phyloP scores from a whole-genome alignment of 1,140 invertebrate species.

The Drosophila cardini region DNA sequence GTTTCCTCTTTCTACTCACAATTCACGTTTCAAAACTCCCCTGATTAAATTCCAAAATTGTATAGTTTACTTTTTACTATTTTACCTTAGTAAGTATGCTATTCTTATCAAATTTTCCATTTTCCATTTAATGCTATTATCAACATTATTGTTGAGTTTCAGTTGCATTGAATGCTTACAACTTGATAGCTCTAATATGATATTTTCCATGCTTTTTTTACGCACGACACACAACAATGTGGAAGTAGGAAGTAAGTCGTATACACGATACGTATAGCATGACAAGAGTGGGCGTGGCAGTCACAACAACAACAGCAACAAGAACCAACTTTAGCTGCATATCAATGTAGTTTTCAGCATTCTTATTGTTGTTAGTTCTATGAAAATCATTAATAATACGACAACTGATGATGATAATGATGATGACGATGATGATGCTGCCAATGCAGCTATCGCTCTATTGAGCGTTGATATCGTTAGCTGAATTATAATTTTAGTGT shows the following conservation, averaged over 20 bases:
- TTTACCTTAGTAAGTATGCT: background rate
- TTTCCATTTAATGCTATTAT: constrained; percentile 27
- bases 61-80: background rate
- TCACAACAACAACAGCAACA: constrained; percentile 21
- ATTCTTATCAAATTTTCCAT: background rate
- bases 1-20: background rate
- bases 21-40: background rate
- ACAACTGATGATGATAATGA: constrained; percentile 16
- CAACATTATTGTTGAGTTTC: constrained; percentile 9
- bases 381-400: constrained; percentile 75
- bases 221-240: constrained; percentile 47
- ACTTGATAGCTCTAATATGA: constrained; percentile 68
- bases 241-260: background rate
- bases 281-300: constrained; percentile 29
- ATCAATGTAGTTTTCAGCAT: constrained; percentile 33
- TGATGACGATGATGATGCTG: constrained; percentile 45
- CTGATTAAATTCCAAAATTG: background rate
- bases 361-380: constrained; percentile 45
- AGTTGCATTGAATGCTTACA: constrained; percentile 47
- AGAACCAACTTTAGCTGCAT: constrained; percentile 38
- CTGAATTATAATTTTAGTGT: constrained; percentile 67
- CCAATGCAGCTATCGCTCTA: constrained; percentile 31
- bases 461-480: constrained; percentile 65
- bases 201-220: constrained; percentile 47
- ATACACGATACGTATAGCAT: constrained; percentile 11